These are phyloP conservation scores for Sebastes nivosus DNA, from an alignment of 2,797 vertebrate species.

Conservation along the genomic window DNA sequence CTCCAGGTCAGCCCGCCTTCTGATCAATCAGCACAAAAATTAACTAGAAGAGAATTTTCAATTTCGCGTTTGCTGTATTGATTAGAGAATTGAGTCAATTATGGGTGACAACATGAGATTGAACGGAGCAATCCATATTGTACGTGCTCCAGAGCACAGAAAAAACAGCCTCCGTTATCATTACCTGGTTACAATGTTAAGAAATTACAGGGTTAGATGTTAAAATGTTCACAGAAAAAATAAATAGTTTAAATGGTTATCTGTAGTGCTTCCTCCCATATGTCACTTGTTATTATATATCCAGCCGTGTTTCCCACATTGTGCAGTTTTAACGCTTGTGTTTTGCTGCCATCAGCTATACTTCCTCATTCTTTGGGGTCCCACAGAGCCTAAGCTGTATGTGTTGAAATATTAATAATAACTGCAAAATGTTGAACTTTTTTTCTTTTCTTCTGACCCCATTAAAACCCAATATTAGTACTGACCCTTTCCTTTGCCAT, in stretches of 20 bases:
- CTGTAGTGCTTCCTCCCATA: not conserved
- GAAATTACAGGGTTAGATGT: slow-evolving; percentile 21
- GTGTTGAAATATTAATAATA: not conserved
- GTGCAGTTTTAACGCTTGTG: not conserved
- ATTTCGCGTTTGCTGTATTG: slow-evolving; percentile 67
- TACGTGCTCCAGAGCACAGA: slow-evolving; percentile 37
- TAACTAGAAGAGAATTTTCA: slow-evolving; percentile 69
- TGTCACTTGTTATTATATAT: not conserved
- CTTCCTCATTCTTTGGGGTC: not conserved
- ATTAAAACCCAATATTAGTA: not conserved
- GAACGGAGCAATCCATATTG: slow-evolving; percentile 54
- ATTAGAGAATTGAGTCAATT: slow-evolving; percentile 75
- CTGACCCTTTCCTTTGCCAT: not conserved
- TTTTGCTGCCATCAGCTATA: not conserved
- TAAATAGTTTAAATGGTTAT: not conserved
- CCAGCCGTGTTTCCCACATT: not conserved
- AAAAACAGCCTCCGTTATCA: slow-evolving; percentile 37
- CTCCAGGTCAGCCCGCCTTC: slow-evolving; percentile 13
- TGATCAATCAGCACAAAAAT: slow-evolving; percentile 71
- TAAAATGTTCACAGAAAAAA: not conserved
- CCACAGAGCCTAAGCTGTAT: not conserved
- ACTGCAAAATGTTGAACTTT: not conserved
- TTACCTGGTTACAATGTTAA: slow-evolving; percentile 16
- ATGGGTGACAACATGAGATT: slow-evolving; percentile 60
- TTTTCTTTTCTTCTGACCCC: not conserved